Evolutionary conservation across 2,888 invertebrate species (phyloP), one percentile per base, ranked within the genome.

Genomic region (Acanthacorydalis orientalis): DNA sequence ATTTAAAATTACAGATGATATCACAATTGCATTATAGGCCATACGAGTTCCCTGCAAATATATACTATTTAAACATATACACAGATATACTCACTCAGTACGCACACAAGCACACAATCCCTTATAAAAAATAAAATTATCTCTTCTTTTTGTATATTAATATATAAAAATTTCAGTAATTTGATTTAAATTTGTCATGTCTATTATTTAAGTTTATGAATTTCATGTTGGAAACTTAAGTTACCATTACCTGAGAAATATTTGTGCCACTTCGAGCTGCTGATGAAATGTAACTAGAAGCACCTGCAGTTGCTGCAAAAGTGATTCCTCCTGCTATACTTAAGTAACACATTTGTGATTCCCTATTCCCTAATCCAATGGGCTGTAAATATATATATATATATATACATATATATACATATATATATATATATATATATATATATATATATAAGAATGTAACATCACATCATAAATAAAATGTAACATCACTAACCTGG

Each of bases 271-370:
- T 68, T 4, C 68, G 64, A 0, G 69, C 72, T 1, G 73, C 67
- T 7, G 64, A 62, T 1, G 70, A 62, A 1, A 74, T 63, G 31
- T 69, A 55, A 7, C 62, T 61, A 53, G 64, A 66, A 1, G 75
- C 73, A 1, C 73, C 74, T 7, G 72, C 72, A 1, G 74, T 73
- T 0, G 69, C 68, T 7, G 76, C 63, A 0, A 75, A 74, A 1
- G 74, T 65, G 40, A 70, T 64, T 0, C 74, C 74, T 2, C 74
- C 74, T 0, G 72, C 67, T 39, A 77, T 73, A 58, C 74, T 75
- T 31, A 77, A 54, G 67, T 76, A 76, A 46, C 74, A 74, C 43
- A 72, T 72, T n/a, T 76, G 66, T 0, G 76, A 74, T 49, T 75
- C 75, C 0, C 72, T 57, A 55, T 75, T 69, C 31, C 61, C 62